Evolutionary conservation across 2,113 vertebrate genomes (phyloP), one percentile per base, ranked within the genome.

Genomic region (Stegastes partitus): DNA sequence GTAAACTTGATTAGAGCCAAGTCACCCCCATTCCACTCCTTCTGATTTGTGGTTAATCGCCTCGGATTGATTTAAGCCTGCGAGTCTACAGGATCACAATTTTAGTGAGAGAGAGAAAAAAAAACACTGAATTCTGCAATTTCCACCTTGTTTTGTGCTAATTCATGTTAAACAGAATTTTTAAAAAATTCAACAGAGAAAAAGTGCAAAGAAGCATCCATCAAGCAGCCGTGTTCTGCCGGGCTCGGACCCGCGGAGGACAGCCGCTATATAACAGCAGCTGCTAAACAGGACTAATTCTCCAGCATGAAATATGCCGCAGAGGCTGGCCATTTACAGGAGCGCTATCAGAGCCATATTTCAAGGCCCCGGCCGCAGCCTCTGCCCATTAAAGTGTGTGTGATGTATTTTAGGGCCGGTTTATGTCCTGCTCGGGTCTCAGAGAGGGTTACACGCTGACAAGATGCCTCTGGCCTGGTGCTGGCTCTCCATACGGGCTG

Each of bases 401-500:
- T 37, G 82, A 92, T 92, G 90, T 72, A 73, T 95, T 91, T 91
- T 90, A 92, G 83, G 91, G 91, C 87, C 85, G 88, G 89, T 95
- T 87, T 91, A 89, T 93, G 91, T 93, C 89, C 91, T 85, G 86
- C 91, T 89, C 74, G 81, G 93, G 88, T 93, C 88, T 94, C 87
- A 87, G 68, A 86, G 87, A 91, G 69, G 89, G 91, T 91, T 92
- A 77, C 67, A 67, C 87, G 80, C 91, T 91, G 91, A 94, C 90
- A 90, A 93, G 92, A 89, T 82, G 84, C 82, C 82, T 75, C 50
- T 92, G 70, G 68, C 61, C 72, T 56, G 42, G 56, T 67, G 39
- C 45, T 34, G 28, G 57, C 68, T 74, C 23, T 26, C 51, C 58
- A 47, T 44, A 82, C 25, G 54, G 34, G 51, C 15, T 15, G 12